Conservation (phyloP, 1,140 invertebrate species). For the Sinella curviseta region DNA sequence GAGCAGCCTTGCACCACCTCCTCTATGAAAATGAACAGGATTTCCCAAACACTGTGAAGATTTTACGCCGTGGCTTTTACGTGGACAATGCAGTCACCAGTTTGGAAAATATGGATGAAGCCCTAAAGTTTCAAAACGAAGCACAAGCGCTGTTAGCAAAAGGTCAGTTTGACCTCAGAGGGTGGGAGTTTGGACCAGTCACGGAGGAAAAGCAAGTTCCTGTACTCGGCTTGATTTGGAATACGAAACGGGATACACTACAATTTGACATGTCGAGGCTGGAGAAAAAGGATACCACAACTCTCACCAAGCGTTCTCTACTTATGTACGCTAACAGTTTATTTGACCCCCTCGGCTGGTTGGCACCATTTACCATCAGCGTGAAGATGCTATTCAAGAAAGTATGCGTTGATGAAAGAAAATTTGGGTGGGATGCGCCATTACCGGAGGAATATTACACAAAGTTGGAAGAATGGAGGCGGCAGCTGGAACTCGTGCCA, state of each 20-base stretch:
- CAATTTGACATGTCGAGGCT: slow-evolving; percentile 11
- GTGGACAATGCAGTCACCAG: slow-evolving; percentile 49
- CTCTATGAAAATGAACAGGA: not conserved
- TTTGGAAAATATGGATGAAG: slow-evolving; percentile 39
- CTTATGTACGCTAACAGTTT: not conserved
- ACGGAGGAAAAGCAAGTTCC: not conserved
- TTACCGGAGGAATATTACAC: slow-evolving; percentile 27
- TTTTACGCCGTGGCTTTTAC: slow-evolving; percentile 42
- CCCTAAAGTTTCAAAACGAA: slow-evolving; percentile 37
- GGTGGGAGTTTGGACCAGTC: slow-evolving; percentile 46
- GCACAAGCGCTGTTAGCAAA: slow-evolving; percentile 41
- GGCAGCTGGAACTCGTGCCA: slow-evolving; percentile 39
- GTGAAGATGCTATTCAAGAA: slow-evolving; percentile 32
- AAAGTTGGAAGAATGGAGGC: slow-evolving; percentile 45
- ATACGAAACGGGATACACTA: slow-evolving; percentile 44
- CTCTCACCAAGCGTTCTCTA: not conserved
- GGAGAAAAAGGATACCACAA: not conserved
- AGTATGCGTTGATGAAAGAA: not conserved
- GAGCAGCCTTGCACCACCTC: slow-evolving; percentile 38
- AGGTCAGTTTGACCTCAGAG: slow-evolving; percentile 49
- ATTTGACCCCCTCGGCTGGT: not conserved
- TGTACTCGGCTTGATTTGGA: slow-evolving; percentile 48
- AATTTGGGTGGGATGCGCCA: slow-evolving; percentile 29
- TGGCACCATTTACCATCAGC: not conserved
- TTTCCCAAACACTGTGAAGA: slow-evolving; percentile 28